Evolutionary conservation across 2,888 invertebrate genomes (phyloP), one percentile per base, ranked within the genome.

Genomic region (Dasypolia templi): DNA sequence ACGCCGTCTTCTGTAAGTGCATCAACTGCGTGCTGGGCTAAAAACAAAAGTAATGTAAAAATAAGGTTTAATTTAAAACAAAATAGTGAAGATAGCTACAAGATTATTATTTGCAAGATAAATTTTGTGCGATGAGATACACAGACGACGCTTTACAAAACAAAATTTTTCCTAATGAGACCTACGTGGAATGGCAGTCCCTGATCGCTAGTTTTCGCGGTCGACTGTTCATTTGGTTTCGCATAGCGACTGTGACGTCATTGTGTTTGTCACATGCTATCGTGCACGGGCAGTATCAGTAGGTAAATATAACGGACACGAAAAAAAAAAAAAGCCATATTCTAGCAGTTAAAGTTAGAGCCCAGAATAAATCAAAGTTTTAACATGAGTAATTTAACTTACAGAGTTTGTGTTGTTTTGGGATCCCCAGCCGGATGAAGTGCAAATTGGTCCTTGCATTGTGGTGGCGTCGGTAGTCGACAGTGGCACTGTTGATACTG

Each of bases 341-440:
- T n/a, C 35, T 22, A 17, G 7, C 9, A 35, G 35, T n/a, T 58
- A 12, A 58, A 14, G 0, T 1, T n/a, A 26, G 6, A 39, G 42
- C 5, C 3, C 17, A n/a, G 5, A 32, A 17, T n/a, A 3, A 14
- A 42, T 29, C 3, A 19, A 11, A 19, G 1, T 42, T 44, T 39
- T 26, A 22, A 7, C 14, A 42, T 26, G 1, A 7, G 17, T n/a
- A 32, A 26, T 22, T 3, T 7, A 26, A 76, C 76, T 76, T 75
- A 76, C 76, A 42, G 26, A 22, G 63, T 9, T 35, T 29, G 75
- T 29, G 14, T 35, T 14, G 5, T 75, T 29, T 14, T 51, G 49
- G 17, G 55, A 44, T 56, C 76, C 76, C 76, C 76, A 76, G 7
- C 76, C 76, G 0, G 76, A 49, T 17, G 55, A 51, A 5, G 32